phyloP scores from a whole-genome alignment of 2,888 invertebrate species.

The Synergus laeviventris region DNA sequence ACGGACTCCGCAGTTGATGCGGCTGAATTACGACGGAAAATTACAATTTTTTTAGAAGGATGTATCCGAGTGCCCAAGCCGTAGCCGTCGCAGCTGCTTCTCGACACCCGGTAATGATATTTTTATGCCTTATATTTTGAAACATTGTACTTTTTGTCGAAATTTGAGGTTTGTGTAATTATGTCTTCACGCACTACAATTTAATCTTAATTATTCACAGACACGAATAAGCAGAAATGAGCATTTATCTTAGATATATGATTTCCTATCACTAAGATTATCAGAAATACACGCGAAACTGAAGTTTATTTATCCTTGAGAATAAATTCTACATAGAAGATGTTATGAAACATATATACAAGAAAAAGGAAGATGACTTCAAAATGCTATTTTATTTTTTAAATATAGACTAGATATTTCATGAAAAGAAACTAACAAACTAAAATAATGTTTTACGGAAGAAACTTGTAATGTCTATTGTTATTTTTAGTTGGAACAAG shows the following conservation, averaged over 20 bases:
- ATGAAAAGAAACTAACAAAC: no score
- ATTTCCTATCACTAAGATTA: not conserved
- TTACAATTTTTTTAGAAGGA: conserved; percentile 28
- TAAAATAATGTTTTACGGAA: no score
- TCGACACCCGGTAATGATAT: conserved; percentile 35
- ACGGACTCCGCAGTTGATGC: not conserved
- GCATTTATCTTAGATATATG: not conserved
- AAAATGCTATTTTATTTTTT: no score
- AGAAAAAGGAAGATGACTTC: no score
- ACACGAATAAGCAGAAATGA: not conserved
- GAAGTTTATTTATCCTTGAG: no score
- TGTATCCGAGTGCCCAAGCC: conserved; percentile 40
- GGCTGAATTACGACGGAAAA: conserved; percentile 12
- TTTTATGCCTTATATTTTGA: not conserved
- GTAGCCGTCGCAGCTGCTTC: conserved; percentile 35
- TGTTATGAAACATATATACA: no score
- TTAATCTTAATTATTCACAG: not conserved
- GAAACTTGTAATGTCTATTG: no score
- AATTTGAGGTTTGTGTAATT: not conserved
- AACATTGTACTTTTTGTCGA: not conserved
- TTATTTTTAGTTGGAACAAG: no score
- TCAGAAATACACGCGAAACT: no score
- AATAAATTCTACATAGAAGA: no score
- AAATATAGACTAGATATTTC: no score
- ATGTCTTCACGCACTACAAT: not conserved